Conservation (phyloP, 2,797 vertebrate species). For the Rhabdomys pumilio region DNA sequence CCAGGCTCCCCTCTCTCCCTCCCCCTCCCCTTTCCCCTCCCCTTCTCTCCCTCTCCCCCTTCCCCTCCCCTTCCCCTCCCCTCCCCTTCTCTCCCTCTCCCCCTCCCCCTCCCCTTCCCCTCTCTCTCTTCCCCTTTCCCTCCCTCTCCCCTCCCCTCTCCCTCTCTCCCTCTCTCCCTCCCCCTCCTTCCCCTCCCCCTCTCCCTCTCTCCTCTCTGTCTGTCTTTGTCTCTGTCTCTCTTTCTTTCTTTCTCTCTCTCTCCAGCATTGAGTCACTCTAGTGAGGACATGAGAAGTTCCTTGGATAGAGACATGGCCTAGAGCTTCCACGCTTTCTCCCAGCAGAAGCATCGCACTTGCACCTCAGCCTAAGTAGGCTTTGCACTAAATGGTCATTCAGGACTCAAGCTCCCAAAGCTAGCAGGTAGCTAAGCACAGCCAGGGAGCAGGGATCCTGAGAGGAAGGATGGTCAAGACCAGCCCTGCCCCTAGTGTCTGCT, state of each 20-base stretch:
- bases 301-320: neutral
- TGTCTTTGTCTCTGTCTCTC: neutral
- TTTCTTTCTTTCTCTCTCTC: neutral
- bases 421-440: neutral
- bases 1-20: neutral
- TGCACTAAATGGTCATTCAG: neutral
- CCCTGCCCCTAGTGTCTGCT: too few relatives aligned
- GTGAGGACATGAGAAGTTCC: neutral
- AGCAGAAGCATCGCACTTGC: neutral
- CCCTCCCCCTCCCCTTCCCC: accelerated
- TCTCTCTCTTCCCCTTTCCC: too few relatives aligned
- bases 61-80: too few relatives aligned
- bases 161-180: accelerated
- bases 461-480: neutral
- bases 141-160: accelerated
- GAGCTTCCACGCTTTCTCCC: neutral
- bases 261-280: neutral
- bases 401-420: neutral
- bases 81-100: accelerated
- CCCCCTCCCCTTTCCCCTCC: too few relatives aligned
- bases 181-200: too few relatives aligned
- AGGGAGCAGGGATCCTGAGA: neutral
- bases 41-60: too few relatives aligned
- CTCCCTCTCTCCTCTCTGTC: too few relatives aligned
- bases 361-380: neutral